These are phyloP conservation scores for Carduelis carduelis DNA, from an alignment of 2,797 vertebrate genomes.

Conservation along the genomic window DNA sequence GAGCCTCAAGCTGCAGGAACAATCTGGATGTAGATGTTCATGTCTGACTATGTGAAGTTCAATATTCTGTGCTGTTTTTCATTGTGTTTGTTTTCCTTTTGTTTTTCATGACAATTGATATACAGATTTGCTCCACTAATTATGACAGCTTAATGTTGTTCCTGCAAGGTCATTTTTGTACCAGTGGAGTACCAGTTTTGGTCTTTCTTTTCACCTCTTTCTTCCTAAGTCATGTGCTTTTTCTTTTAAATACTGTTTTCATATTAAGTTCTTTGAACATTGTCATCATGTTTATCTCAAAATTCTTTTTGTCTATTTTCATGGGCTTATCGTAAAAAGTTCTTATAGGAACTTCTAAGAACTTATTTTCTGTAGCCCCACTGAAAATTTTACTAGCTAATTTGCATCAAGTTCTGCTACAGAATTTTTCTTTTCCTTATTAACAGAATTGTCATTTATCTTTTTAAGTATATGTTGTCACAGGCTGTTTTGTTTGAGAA, in stretches of 20 bases:
- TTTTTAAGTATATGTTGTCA: not conserved
- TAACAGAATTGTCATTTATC: not conserved
- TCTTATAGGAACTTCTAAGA: not conserved
- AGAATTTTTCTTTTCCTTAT: not conserved
- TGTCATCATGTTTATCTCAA: not conserved
- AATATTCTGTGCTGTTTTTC: not conserved
- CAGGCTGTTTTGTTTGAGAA: not conserved
- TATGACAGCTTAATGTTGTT: not conserved
- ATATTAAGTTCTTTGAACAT: not conserved
- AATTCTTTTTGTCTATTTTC: not conserved
- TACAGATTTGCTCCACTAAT: not conserved
- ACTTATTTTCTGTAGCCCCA: not conserved
- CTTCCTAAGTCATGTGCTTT: not conserved
- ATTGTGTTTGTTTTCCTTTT: not conserved
- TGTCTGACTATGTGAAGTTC: not conserved
- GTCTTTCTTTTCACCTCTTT: not conserved
- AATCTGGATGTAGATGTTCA: fast-evolving
- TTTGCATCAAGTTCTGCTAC: not conserved
- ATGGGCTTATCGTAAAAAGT: not conserved
- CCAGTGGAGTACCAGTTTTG: not conserved
- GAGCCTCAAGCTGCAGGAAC: not conserved
- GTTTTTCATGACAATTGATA: not conserved
- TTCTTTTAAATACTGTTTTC: not conserved
- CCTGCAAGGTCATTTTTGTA: not conserved
- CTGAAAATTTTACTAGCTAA: not conserved